Evolutionary conservation across 1,140 invertebrate genomes (phyloP), one percentile per base, ranked within the genome.

Genomic region (Armadillidium nasatum): DNA sequence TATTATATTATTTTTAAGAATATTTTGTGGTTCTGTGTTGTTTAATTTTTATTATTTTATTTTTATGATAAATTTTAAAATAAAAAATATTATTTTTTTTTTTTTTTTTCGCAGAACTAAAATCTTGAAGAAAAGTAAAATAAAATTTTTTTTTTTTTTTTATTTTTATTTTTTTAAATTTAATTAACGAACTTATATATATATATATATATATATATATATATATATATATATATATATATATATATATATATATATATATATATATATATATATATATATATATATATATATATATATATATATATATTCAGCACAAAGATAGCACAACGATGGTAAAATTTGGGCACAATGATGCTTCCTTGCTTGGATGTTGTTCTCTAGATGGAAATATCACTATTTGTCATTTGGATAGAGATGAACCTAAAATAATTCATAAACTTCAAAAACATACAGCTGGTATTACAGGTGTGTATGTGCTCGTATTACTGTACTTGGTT

Each of bases 281-380:
- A 15, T 15, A 60, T 60, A 60, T 60, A 60, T 60, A 60, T 60
- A 60, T 19, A 15, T 15, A 60, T 60, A 60, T 60, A 60, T 60
- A 60, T 60, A 60, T 19, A 60, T 13, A 60, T 60, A 66, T 54
- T 86, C 89, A 91, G 87, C 93, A 95, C 83, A 89, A 87, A 73
- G 88, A 88, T 60, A 88, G 91, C 83, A 91, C 94, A 15, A 91
- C 90, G n/a, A 89, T 92, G 84, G 87, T 95, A 4, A 93, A 92
- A 84, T 96, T 95, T 88, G 93, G 93, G 0, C 92, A 95, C 85
- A 93, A 95, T 86, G 93, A 95, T 83, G 89, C 89, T 74, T 91
- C 91, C 7, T 88, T 89, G 79, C 85, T 95, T 45, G 93, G 92
- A 71, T 93, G 91, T 83, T 91, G 90, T 33, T 95, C 93, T 2